A percentile compares a stretch with the other conserved stretches of the same genome.
Conservation (phyloP, 2,113 vertebrate genomes). For the Corythornis cristatus region DNA sequence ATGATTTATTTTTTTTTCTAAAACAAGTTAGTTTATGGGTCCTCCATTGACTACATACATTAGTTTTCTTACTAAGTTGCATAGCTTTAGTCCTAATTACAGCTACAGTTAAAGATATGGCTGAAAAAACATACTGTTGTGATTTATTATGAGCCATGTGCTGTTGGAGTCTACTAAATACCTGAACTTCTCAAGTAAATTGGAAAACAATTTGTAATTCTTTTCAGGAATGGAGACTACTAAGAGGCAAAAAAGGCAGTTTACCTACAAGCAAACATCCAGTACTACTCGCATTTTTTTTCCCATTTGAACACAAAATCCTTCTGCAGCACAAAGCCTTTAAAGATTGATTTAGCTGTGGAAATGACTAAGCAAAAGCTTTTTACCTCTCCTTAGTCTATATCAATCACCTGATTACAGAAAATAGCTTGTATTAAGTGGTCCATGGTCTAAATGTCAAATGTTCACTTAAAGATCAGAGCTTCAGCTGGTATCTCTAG, state of each 20-base stretch:
- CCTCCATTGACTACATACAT: neutral
- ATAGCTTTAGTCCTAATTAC: neutral
- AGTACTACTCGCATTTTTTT: neutral
- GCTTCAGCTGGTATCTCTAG: neutral
- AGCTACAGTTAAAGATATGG: neutral
- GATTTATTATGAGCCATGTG: neutral
- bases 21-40: neutral
- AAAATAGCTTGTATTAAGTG: neutral
- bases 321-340: neutral
- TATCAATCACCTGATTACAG: neutral
- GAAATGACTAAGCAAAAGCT: neutral
- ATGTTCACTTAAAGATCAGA: neutral
- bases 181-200: neutral
- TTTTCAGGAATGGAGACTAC: neutral
- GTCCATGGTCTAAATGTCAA: neutral
- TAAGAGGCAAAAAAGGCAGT: neutral
- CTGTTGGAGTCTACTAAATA: neutral
- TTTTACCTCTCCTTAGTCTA: neutral
- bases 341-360: neutral
- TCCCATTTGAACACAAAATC: neutral
- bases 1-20: neutral
- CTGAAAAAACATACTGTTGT: neutral
- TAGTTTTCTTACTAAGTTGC: neutral
- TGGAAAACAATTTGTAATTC: neutral
- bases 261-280: neutral